Percentiles rank a stretch among this genome's conserved stretches.
These are phyloP conservation scores for Hassar affinis DNA, from an alignment of 2,113 vertebrate genomes.

Conservation along the genomic window DNA sequence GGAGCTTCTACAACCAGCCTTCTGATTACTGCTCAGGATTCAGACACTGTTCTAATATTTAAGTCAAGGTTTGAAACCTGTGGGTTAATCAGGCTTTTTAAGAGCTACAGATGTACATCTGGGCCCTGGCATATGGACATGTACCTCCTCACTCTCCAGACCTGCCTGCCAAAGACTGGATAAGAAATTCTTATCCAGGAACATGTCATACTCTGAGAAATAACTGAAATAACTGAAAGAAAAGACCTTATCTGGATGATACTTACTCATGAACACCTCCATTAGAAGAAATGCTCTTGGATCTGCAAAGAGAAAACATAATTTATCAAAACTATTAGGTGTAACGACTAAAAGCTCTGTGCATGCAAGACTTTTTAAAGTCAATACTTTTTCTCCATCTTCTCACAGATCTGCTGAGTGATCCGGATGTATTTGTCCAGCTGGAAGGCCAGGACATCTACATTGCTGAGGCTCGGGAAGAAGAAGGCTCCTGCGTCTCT, in stretches of 20 bases:
- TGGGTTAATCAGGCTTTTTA: too few relatives aligned
- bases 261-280: slow-evolving; percentile 27
- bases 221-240: not conserved
- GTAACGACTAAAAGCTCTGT: not conserved
- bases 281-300: slow-evolving; percentile 14
- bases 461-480: slow-evolving; percentile 58
- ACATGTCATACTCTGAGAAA: not conserved
- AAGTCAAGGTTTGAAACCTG: too few relatives aligned
- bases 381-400: slow-evolving; percentile 37
- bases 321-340: not conserved
- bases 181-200: too few relatives aligned
- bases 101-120: too few relatives aligned
- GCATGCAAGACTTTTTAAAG: not conserved
- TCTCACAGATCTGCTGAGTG: slow-evolving; percentile 55
- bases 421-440: slow-evolving; percentile 65
- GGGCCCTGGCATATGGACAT: too few relatives aligned
- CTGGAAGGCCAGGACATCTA: slow-evolving; percentile 61
- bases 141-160: too few relatives aligned
- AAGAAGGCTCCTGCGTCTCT: slow-evolving; percentile 61
- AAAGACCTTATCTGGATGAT: not conserved
- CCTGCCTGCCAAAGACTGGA: too few relatives aligned
- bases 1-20: not conserved
- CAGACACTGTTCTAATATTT: not conserved
- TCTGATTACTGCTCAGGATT: not conserved
- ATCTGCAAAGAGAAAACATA: slow-evolving; percentile 29